Evolutionary conservation across 2,888 invertebrate species (phyloP).

Genomic region (Carcina quercana): DNA sequence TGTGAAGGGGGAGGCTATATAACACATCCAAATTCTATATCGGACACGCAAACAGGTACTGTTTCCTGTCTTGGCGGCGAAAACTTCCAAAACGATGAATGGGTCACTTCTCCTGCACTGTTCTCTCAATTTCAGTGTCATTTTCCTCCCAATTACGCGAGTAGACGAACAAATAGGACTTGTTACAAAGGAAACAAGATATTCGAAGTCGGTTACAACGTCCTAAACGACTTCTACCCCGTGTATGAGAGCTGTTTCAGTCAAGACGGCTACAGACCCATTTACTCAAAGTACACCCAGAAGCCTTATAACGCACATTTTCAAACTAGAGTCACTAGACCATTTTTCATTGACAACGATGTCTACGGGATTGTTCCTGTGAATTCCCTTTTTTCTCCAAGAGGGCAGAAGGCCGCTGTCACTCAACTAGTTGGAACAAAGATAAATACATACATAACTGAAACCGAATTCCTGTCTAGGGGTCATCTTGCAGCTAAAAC

Average conservation of each 20-base stretch:
- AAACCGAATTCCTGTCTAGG: slow-evolving; percentile 60
- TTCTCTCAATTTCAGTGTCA: slow-evolving; percentile 42
- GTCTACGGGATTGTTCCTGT: slow-evolving; percentile 39
- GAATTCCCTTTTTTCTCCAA: slow-evolving; percentile 42
- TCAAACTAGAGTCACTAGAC: slow-evolving; percentile 49
- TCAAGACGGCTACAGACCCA: slow-evolving; percentile 28
- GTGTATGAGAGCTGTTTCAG: slow-evolving; percentile 58
- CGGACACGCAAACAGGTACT: slow-evolving; percentile 27
- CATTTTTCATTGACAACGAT: slow-evolving; percentile 44
- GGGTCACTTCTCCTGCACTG: slow-evolving; percentile 35
- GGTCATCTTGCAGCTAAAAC: slow-evolving; percentile 79
- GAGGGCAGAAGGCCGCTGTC: slow-evolving; percentile 40
- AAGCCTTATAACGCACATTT: slow-evolving; percentile 54
- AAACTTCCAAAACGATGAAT: slow-evolving; percentile 43
- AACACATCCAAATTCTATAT: slow-evolving; percentile 34
- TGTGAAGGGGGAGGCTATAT: slow-evolving; percentile 40
- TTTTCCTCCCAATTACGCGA: slow-evolving; percentile 35
- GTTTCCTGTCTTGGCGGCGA: slow-evolving; percentile 43
- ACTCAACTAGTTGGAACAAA: slow-evolving; percentile 34
- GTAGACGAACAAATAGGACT: slow-evolving; percentile 37
- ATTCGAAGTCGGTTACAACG: slow-evolving; percentile 53
- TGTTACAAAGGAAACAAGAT: slow-evolving; percentile 42
- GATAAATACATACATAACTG: slow-evolving; percentile 52
- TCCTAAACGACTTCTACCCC: slow-evolving; percentile 40
- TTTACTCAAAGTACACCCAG: slow-evolving; percentile 58